These are phyloP conservation scores for Stomatorhinus walkeri DNA, from an alignment of 2,797 vertebrate genomes.

Conservation along the genomic window DNA sequence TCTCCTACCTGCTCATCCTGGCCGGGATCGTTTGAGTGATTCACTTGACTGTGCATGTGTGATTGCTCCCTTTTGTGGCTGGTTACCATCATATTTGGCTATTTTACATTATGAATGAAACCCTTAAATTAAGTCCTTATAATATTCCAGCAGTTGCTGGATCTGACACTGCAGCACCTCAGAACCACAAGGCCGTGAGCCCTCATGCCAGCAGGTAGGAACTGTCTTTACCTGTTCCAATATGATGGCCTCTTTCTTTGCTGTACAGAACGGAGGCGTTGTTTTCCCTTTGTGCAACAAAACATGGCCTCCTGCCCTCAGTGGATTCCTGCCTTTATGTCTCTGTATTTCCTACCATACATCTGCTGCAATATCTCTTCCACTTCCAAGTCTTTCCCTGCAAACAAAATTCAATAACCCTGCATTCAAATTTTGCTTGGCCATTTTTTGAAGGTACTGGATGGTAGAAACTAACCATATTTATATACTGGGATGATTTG, in stretches of 20 bases:
- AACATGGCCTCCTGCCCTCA: neutral
- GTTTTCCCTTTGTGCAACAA: neutral
- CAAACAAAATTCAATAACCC: neutral
- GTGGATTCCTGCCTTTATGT: neutral
- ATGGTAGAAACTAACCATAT: neutral
- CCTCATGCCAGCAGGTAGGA: neutral
- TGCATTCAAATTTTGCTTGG: neutral
- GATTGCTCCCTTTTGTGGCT: neutral
- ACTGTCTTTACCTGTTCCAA: neutral
- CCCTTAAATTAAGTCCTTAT: neutral
- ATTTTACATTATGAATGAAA: neutral
- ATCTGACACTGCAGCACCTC: neutral
- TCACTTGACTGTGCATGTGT: neutral
- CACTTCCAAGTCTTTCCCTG: neutral
- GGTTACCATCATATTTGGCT: neutral
- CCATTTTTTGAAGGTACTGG: neutral
- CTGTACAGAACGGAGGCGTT: neutral
- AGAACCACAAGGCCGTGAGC: neutral
- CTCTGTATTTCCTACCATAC: neutral
- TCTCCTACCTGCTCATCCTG: neutral
- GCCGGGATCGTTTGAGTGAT: neutral
- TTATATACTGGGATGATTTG: neutral
- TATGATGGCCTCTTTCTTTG: neutral
- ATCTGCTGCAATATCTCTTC: neutral
- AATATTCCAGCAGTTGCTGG: neutral